Evolutionary conservation across 2,888 invertebrate species (phyloP).

Genomic region (Clusia tigrina): DNA sequence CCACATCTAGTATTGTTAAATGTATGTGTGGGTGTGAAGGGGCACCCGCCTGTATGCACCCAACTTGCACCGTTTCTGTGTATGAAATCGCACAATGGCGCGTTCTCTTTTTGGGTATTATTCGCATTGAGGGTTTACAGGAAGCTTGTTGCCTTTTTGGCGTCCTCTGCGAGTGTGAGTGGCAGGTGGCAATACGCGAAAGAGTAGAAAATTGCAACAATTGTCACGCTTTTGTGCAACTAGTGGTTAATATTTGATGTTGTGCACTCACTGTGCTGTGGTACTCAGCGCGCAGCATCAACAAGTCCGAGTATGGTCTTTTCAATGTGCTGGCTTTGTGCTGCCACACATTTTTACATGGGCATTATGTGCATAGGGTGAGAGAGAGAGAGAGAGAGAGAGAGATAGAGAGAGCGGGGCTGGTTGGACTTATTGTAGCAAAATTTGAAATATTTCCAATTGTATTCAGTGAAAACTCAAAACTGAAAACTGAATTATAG

Average conservation of each 20-base stretch:
- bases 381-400: too few species aligned
- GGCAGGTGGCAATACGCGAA: not conserved
- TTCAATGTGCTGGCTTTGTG: not conserved
- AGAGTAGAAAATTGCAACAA: constrained; percentile 3
- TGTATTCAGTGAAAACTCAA: too few species aligned
- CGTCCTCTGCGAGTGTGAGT: not conserved
- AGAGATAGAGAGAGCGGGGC: too few species aligned
- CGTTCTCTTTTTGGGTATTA: not conserved
- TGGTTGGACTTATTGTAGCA: too few species aligned
- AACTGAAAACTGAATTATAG: too few species aligned
- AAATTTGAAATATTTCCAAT: too few species aligned
- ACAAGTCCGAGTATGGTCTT: not conserved
- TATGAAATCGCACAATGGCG: too few species aligned
- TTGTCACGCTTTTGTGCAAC: constrained; percentile 41
- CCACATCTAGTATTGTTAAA: not conserved
- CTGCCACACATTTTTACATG: too few species aligned
- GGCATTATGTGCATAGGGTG: too few species aligned
- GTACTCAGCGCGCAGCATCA: not conserved
- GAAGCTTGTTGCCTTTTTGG: not conserved
- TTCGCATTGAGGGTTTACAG: not conserved
- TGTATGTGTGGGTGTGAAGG: not conserved
- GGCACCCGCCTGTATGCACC: not conserved
- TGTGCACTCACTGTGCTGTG: constrained; percentile 22
- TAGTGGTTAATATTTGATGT: constrained; percentile 54
- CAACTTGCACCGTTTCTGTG: not conserved